Conservation (phyloP, 2,113 vertebrate species). For the Emydura subglobosa region DNA sequence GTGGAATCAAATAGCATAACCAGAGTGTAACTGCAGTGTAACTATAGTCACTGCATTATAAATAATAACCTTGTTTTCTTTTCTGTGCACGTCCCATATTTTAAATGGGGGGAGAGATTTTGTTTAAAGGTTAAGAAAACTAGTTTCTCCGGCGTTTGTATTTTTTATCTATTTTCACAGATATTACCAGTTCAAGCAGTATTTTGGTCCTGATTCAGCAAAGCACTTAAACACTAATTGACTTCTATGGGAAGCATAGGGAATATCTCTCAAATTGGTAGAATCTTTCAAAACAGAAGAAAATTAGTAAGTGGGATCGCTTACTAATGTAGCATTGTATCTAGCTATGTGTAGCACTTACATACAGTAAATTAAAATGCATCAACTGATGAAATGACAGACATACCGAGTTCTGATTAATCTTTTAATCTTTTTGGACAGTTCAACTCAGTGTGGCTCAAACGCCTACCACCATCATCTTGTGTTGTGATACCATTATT, state of each 20-base stretch:
- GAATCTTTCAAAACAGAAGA: not conserved
- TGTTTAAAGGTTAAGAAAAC: constrained; percentile 22
- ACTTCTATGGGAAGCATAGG: not conserved
- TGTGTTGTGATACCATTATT: not conserved
- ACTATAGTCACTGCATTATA: constrained; percentile 8
- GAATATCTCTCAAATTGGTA: not conserved
- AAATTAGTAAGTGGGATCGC: not conserved
- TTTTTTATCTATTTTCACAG: not conserved
- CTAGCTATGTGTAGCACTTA: not conserved
- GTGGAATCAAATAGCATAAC: not conserved
- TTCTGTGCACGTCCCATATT: not conserved
- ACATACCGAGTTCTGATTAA: rapidly evolving
- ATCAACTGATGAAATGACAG: not conserved
- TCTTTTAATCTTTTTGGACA: rapidly evolving
- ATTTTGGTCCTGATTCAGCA: not conserved
- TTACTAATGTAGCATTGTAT: not conserved
- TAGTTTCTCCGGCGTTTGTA: not conserved
- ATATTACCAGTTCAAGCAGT: not conserved
- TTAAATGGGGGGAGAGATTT: constrained; percentile 17
- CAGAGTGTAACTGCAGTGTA: constrained; percentile 13
- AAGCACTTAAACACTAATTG: not conserved
- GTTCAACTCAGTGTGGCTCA: not conserved
- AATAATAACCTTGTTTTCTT: constrained; percentile 34
- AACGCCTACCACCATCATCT: not conserved
- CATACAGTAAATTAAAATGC: not conserved